These are phyloP conservation scores for Nycteola revayana DNA, from an alignment of 2,888 invertebrate genomes.

Conservation along the genomic window DNA sequence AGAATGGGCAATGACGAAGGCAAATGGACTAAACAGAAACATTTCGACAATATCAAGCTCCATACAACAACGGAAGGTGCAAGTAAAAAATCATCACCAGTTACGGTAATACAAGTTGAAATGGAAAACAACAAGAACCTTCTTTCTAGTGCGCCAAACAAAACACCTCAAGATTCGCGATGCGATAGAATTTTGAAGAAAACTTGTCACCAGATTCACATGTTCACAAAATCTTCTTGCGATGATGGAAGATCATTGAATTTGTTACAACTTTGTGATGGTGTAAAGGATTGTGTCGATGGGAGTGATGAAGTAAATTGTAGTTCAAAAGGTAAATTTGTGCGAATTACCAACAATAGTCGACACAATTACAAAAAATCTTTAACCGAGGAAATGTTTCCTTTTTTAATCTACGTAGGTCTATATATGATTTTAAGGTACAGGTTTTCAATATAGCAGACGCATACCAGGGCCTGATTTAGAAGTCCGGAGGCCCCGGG, in stretches of 20 bases:
- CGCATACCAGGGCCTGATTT: too few species aligned
- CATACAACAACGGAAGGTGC: not conserved
- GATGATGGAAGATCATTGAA: conserved; percentile 35
- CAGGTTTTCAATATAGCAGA: too few species aligned
- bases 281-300: conserved; percentile 48
- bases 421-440: too few species aligned
- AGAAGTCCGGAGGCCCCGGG: too few species aligned
- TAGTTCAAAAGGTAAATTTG: conserved; percentile 42
- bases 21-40: not conserved
- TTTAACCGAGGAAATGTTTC: too few species aligned
- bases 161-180: conserved; percentile 11
- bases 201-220: conserved; percentile 44
- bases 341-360: not conserved
- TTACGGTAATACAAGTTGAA: conserved; percentile 14
- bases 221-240: conserved; percentile 49
- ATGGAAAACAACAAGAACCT: conserved; percentile 16
- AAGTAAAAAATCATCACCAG: not conserved
- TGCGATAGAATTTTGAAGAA: conserved; percentile 34
- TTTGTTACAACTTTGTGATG: conserved; percentile 55
- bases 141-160: conserved; percentile 17
- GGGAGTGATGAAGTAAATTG: conserved; percentile 58
- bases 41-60: not conserved
- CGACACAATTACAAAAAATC: too few species aligned
- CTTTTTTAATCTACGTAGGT: too few species aligned
- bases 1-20: conserved; percentile 11